Percentiles rank a stretch among this genome's conserved stretches.
phyloP scores from a whole-genome alignment of 1,140 invertebrate genomes.

The Apis florea region DNA sequence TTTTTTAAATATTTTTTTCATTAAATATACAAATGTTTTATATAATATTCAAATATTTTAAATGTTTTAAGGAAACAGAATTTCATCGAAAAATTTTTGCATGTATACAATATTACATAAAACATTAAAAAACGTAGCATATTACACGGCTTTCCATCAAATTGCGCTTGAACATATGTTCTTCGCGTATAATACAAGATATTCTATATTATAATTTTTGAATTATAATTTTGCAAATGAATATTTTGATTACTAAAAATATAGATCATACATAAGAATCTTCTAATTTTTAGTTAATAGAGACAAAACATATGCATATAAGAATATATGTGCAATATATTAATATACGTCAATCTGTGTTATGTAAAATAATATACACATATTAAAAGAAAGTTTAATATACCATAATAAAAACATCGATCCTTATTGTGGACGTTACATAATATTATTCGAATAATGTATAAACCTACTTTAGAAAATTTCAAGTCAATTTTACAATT shows the following conservation, averaged over 20 bases:
- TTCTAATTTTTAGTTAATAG: conserved; percentile 26
- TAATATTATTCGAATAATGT: background rate
- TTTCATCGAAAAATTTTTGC: conserved; percentile 37
- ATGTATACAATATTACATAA: conserved; percentile 22
- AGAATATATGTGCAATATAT: conserved; percentile 56
- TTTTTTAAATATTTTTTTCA: background rate
- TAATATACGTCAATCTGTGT: conserved; percentile 69
- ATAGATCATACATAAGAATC: conserved; percentile 22
- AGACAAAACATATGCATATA: conserved; percentile 32
- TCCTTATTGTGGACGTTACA: conserved; percentile 16
- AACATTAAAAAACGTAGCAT: conserved; percentile 5
- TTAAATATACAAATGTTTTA: background rate
- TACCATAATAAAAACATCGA: background rate
- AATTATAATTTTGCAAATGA: conserved; percentile 18
- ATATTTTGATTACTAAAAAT: conserved; percentile 30
- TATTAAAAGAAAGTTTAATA: background rate
- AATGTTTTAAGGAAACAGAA: conserved; percentile 21
- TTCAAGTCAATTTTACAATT: conserved; percentile 27
- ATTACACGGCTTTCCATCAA: conserved; percentile 47
- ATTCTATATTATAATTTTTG: background rate
- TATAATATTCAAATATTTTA: background rate
- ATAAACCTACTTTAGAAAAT: conserved; percentile 11
- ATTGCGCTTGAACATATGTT: conserved; percentile 51
- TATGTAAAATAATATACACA: conserved; percentile 8
- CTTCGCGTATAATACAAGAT: conserved; percentile 26